Evolutionary conservation across 2,888 invertebrate genomes (phyloP), one percentile per base, ranked within the genome.

Genomic region (Phymatocera aterrima): DNA sequence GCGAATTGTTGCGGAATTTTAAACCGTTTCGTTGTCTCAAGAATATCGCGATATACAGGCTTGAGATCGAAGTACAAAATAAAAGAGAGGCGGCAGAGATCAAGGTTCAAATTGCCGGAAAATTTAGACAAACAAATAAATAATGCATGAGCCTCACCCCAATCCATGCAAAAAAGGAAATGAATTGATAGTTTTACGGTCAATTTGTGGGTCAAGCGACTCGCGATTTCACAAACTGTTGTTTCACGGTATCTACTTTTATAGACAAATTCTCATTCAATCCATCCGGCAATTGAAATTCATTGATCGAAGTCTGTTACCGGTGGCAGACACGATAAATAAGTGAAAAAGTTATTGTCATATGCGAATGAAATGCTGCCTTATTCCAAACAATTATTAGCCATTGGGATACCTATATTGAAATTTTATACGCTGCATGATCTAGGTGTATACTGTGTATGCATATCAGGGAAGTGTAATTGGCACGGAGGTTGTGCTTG

Each of bases 181-280:
- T 21, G 28, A 68, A 46, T 24, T 12, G 43, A 43, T 24, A 24
- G n/a, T 15, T 24, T 40, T 46, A 24, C 15, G 24, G 43, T 15
- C 43, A 68, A 68, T 68, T 68, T 68, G 2, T 68, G 68, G 68
- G 68, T 68, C 68, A 68, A 28, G 15, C 46, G 46, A 68, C 12
- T 68, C 6, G 24, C 37, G 64, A 37, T 18, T 37, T 21, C n/a
- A 15, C 15, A 2, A 68, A 40, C 28, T 28, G 24, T 68, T 40
- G 15, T 12, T n/a, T n/a, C n/a, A n/a, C n/a, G n/a, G n/a, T n/a
- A n/a, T n/a, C n/a, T n/a, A n/a, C n/a, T n/a, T n/a, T n/a, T n/a
- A n/a, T n/a, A n/a, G n/a, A n/a, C n/a, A n/a, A n/a, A n/a, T n/a
- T n/a, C n/a, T n/a, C n/a, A n/a, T n/a, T n/a, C n/a, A n/a, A n/a